Conservation (phyloP, 2,888 invertebrate species). For the Homarus gammarus region DNA sequence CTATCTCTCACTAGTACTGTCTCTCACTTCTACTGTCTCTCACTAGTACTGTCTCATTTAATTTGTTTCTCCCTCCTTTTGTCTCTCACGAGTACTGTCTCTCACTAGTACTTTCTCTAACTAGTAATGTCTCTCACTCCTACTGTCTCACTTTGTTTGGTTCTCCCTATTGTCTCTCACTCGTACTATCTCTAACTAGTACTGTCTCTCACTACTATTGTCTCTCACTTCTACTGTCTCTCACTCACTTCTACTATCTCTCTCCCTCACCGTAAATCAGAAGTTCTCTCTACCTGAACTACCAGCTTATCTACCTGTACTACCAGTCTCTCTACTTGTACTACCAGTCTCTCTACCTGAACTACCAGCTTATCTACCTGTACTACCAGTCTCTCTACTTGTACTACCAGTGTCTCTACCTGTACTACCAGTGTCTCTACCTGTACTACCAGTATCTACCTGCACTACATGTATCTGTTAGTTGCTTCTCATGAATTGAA, state of each 20-base stretch:
- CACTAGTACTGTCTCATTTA: neutral
- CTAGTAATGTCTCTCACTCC: neutral
- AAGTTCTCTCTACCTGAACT: neutral
- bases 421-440: too few species aligned
- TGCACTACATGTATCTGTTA: too few species aligned
- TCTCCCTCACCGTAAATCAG: neutral
- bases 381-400: too few species aligned
- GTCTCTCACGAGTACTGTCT: neutral
- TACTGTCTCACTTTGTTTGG: too few species aligned
- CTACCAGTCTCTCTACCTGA: neutral
- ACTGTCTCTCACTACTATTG: too few species aligned
- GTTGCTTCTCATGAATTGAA: neutral
- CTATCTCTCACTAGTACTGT: too few species aligned
- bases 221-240: too few species aligned
- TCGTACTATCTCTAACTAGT: neutral
- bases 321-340: neutral
- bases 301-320: neutral
- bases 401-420: too few species aligned
- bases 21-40: neutral
- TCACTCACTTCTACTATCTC: conserved; percentile 9
- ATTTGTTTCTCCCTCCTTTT: conserved; percentile 8
- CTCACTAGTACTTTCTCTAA: neutral
- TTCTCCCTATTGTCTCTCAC: too few species aligned
- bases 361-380: too few species aligned
- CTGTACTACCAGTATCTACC: too few species aligned